Base-by-base conservation (phyloP, 2,797 vertebrate genomes). In the Gadopsis marmoratus region DNA sequence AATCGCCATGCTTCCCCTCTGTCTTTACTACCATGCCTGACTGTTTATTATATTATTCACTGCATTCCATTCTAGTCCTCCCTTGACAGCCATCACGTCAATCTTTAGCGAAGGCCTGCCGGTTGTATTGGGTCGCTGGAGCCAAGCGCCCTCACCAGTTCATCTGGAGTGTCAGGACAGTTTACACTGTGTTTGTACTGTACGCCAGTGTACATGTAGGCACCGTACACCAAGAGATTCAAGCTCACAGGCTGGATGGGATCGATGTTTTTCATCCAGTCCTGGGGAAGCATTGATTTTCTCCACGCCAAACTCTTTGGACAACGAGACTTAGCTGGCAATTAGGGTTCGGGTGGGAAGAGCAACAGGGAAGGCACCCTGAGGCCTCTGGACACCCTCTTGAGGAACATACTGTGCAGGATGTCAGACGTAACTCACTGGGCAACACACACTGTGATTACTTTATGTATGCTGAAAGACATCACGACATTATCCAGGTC, bases 21-120 rank as follows among this genome's bases (percentile, higher is more conserved):
- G 47, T 66, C 71, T 72, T 71, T 76, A 65, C 72, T 60, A 47
- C 66, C 69, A 65, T 19, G 9, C 54, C 61, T 66, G 67, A 70
- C 81, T 82, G 66, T 65, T 93, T 82, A 64, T 65, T 93, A 13
- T 87, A 92, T 92, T 78, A 93, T 93, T 91, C 71, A 92, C 88
- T 26, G 50, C 35, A 9, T 53, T 78, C 51, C 41, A 81, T 88
- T 92, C 60, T 43, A n/a, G 55, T 85, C 68, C 54, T 91, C 88
- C 84, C 83, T 29, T 71, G 86, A 76, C 55, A 82, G 74, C 65
- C 74, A 89, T 91, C 83, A 78, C 81, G 89, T 87, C 88, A 90
- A 83, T 89, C 83, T 83, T 77, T 47, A 85, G 76, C 67, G 53
- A 85, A 76, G 54, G 53, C 56, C 82, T 80, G 81, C 72, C 48